Percentiles rank a stretch among this genome's conserved stretches.
phyloP scores from a whole-genome alignment of 1,140 invertebrate species.

The Monomorium pharaonis region DNA sequence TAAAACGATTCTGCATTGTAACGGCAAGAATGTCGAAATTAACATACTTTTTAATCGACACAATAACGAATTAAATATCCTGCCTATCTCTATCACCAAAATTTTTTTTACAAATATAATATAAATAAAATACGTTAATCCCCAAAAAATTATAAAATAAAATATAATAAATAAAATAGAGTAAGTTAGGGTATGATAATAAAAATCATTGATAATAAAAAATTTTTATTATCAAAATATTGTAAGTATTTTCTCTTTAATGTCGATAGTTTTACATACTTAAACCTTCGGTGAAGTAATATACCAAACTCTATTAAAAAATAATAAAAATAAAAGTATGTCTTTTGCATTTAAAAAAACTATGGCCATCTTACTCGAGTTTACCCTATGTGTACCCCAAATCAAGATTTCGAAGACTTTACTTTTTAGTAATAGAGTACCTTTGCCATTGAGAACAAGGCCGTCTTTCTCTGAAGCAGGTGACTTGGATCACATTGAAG shows the following conservation, averaged over 20 bases:
- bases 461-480: conserved; percentile 88
- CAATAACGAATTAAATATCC: not conserved
- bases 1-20: conserved; percentile 21
- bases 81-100: not conserved
- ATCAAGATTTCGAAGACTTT: not conserved
- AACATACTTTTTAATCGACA: not conserved
- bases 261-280: too few relatives aligned
- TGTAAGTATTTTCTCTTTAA: too few relatives aligned
- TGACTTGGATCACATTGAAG: conserved; percentile 89
- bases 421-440: conserved; percentile 76
- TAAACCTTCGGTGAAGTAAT: too few relatives aligned
- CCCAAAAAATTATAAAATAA: not conserved
- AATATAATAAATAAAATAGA: not conserved
- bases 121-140: not conserved
- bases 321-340: too few relatives aligned
- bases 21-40: not conserved
- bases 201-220: too few relatives aligned
- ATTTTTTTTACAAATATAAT: conserved; percentile 2
- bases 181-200: too few relatives aligned
- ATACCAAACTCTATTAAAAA: too few relatives aligned
- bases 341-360: too few relatives aligned
- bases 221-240: too few relatives aligned
- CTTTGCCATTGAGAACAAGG: conserved; percentile 88
- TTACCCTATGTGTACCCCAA: too few relatives aligned
- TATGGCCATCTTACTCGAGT: too few relatives aligned